Base-by-base conservation (phyloP, 2,113 vertebrate genomes). In the Campylorhamphus procurvoides region DNA sequence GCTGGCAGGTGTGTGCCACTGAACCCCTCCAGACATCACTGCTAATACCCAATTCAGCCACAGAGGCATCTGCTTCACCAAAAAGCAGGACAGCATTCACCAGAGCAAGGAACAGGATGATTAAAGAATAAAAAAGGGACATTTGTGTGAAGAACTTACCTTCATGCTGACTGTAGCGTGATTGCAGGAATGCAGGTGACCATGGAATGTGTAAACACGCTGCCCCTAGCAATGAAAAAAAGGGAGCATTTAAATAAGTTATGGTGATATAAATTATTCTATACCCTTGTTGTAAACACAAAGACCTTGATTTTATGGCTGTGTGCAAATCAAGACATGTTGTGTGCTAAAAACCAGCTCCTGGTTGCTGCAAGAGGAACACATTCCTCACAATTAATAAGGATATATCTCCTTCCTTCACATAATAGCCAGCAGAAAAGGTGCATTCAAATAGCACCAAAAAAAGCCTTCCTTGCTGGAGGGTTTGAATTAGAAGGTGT, bases 131-230 rank as follows among this genome's bases (percentile, higher is more conserved):
- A 56, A 25, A 27, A 14, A 42, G 56, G 3, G 3, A 59, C 68
- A 79, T 52, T 17, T 0, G 0, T 37, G 52, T 4, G 9, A 6
- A 84, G 18, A 93, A 89, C 91, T 94, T 87, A 98, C 97, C 37
- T 93, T 89, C 31, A 80, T 84, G 81, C 96, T 98, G 93, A 98
- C 98, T 18, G 97, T 79, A 18, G 98, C 98, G 7, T 98, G 96
- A 64, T 98, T 98, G 79, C 98, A 98, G 19, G 98, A 97, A 86
- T 98, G 97, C 90, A 97, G 94, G 60, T 99, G 99, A 27, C 98
- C 98, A 16, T 78, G 98, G 71, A 99, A 98, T 2, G 97, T 98
- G 33, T 98, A 92, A 42, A 98, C 97, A 81, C 96, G 94, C 52
- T 98, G 55, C 16, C 97, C 97, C 97, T 98, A 55, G 71, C 79